phyloP scores from a whole-genome alignment of 2,888 invertebrate genomes.

The Pelosia muscerda region DNA sequence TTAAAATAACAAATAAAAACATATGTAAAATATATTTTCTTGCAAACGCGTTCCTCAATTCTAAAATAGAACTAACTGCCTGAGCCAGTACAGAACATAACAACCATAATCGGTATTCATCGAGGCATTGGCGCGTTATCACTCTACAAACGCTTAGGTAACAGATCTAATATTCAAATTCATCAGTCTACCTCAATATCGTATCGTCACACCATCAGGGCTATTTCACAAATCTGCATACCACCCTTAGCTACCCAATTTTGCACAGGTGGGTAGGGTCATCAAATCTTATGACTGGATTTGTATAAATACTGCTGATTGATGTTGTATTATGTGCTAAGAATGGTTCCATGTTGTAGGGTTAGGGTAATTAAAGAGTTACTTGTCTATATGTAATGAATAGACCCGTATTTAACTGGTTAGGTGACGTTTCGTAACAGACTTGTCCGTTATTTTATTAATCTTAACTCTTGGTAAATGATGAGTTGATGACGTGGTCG shows the following conservation, averaged over 20 bases:
- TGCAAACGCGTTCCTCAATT: not conserved
- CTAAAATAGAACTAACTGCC: not conserved
- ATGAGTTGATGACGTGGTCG: too few relatives aligned
- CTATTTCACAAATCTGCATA: slow-evolving; percentile 45
- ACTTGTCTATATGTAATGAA: too few relatives aligned
- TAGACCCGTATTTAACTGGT: too few relatives aligned
- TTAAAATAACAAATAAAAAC: not conserved
- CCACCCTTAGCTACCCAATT: slow-evolving; percentile 49
- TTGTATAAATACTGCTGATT: slow-evolving; percentile 20
- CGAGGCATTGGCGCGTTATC: slow-evolving; percentile 29
- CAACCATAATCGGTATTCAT: slow-evolving; percentile 23
- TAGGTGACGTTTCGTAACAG: too few relatives aligned
- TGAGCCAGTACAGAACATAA: not conserved
- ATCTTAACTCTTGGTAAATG: too few relatives aligned
- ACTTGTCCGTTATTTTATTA: too few relatives aligned
- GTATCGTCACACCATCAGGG: slow-evolving; percentile 34
- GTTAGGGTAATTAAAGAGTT: not conserved
- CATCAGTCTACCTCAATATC: slow-evolving; percentile 46
- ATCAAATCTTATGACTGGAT: slow-evolving; percentile 29
- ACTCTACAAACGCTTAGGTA: slow-evolving; percentile 39
- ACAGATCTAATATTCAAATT: slow-evolving; percentile 50
- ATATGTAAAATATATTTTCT: not conserved
- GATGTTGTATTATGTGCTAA: not conserved
- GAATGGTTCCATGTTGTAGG: not conserved
- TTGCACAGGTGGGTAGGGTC: slow-evolving; percentile 40